Conservation (phyloP, 1,140 invertebrate species). For the Brachionus rotundiformis region DNA sequence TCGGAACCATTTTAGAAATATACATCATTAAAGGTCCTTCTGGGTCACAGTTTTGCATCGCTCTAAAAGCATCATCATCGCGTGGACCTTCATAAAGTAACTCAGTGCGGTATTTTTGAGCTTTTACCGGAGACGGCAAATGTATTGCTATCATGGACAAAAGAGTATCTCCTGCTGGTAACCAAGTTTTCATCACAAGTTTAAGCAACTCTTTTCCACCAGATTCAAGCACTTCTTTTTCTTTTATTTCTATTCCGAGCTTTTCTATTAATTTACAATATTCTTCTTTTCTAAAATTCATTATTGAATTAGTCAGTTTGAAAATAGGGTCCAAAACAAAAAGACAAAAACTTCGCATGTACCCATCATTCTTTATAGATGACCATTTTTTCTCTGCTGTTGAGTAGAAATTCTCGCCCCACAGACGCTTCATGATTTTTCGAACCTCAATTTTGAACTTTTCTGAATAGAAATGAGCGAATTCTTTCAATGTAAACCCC, state of each 20-base stretch:
- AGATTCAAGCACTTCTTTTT: constrained; percentile 76
- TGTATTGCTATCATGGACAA: constrained; percentile 99
- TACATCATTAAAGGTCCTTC: constrained; percentile 99
- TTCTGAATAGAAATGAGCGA: neutral
- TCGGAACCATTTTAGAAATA: constrained; percentile 98
- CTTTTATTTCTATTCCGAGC: constrained; percentile 86
- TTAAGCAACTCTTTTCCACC: constrained; percentile 63
- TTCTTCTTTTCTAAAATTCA: constrained; percentile 85
- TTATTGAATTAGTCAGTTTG: neutral
- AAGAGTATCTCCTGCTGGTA: constrained; percentile 96
- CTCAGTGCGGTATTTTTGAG: constrained; percentile 98
- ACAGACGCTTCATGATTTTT: neutral
- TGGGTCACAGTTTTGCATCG: constrained; percentile 83
- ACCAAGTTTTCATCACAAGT: constrained; percentile 91
- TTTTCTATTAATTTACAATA: constrained; percentile 70
- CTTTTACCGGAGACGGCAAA: constrained; percentile 94
- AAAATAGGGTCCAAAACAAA: constrained; percentile 20
- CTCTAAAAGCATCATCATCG: constrained; percentile 54
- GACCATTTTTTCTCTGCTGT: constrained; percentile 28
- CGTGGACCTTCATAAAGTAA: constrained; percentile 79
- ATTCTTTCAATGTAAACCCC: constrained; percentile 23
- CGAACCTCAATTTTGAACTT: constrained; percentile 53
- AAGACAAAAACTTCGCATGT: neutral
- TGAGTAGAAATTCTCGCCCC: constrained; percentile 22
- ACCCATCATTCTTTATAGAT: neutral